A percentile compares a stretch with the other conserved stretches of the same genome.
Evolutionary conservation across 2,797 vertebrate species (phyloP).

Genomic region (Chlorospingus flavigularis): DNA sequence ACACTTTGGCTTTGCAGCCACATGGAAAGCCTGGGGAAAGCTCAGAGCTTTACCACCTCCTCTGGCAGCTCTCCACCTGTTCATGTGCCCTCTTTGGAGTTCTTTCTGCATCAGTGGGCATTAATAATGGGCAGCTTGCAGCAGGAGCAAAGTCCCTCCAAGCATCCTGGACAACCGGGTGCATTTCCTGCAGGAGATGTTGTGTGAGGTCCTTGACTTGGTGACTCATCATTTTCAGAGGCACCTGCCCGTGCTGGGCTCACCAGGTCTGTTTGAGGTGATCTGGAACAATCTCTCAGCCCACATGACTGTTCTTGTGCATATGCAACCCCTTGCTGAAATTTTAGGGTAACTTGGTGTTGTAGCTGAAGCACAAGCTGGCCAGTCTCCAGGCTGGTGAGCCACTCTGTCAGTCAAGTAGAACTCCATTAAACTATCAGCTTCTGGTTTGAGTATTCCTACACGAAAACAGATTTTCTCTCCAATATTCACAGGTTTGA

Average conservation of each 20-base stretch:
- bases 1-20: not conserved
- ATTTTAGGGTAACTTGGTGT: not conserved
- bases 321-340: not conserved
- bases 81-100: not conserved
- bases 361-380: not conserved
- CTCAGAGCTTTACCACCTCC: not conserved
- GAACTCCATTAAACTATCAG: constrained; percentile 19
- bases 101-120: not conserved
- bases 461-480: constrained; percentile 37
- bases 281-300: not conserved
- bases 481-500: constrained; percentile 37
- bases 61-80: not conserved
- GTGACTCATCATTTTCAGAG: not conserved
- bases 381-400: not conserved
- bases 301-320: not conserved
- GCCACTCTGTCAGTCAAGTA: not conserved
- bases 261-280: not conserved
- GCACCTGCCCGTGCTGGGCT: rapidly evolving
- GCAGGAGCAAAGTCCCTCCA: not conserved
- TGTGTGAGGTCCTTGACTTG: not conserved
- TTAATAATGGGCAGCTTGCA: not conserved
- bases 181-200: rapidly evolving
- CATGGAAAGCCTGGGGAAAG: not conserved
- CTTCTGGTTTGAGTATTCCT: constrained; percentile 28
- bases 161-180: rapidly evolving